Conservation (phyloP, 37 sponge, comb jelly and placozoan species). For the Mnemiopsis leidyi region DNA sequence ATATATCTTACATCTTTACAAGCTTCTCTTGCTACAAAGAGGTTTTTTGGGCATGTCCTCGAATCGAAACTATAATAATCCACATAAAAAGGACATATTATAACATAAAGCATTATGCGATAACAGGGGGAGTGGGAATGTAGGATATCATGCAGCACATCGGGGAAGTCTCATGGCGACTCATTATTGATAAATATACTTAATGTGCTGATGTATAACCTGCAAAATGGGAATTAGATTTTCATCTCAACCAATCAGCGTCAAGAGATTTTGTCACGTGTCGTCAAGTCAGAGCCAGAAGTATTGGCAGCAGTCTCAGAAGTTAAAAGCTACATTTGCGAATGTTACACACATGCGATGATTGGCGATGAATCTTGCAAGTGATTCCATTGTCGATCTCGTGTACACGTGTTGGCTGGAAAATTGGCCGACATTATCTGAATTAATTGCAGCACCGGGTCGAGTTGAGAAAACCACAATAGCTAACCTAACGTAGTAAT, state of each 20-base stretch:
- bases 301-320: neutral
- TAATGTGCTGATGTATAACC: slow-evolving; percentile 24
- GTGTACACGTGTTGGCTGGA: too few relatives aligned
- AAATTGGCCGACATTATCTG: too few relatives aligned
- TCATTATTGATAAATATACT: neutral
- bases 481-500: too few relatives aligned
- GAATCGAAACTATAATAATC: neutral
- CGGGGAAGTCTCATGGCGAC: neutral
- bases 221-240: slow-evolving; percentile 64
- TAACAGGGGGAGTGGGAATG: neutral
- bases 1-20: too few relatives aligned
- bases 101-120: neutral
- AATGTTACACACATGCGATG: neutral
- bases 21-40: neutral
- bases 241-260: neutral
- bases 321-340: neutral
- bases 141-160: neutral
- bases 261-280: neutral
- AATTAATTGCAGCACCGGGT: neutral
- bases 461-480: neutral
- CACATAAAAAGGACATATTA: neutral
- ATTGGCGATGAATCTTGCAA: neutral
- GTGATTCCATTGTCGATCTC: neutral
- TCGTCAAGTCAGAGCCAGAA: neutral
- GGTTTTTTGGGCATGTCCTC: neutral